Conservation (phyloP, 2,888 invertebrate species). For the Heteromurus nitidus region DNA sequence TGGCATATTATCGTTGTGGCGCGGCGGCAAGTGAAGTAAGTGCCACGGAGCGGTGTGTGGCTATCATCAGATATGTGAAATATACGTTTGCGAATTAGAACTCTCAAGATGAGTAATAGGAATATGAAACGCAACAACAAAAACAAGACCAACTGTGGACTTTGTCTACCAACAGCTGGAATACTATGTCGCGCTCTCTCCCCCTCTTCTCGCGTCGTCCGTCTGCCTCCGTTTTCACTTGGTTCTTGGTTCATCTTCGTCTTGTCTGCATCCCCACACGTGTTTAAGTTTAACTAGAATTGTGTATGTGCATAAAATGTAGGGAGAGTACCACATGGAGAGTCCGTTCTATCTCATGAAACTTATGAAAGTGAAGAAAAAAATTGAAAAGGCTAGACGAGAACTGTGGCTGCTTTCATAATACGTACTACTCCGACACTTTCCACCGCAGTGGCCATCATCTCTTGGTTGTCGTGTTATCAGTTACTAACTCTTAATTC, state of each 20-base stretch:
- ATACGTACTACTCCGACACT: background rate
- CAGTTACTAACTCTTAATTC: conserved; percentile 40
- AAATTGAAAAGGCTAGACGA: background rate
- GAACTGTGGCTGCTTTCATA: background rate
- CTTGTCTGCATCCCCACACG: too few species aligned
- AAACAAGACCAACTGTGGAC: background rate
- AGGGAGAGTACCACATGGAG: background rate
- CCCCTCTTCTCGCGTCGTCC: background rate
- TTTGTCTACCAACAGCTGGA: too few species aligned
- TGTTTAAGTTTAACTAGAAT: background rate
- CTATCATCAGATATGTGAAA: conserved; percentile 21
- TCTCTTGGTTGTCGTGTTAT: background rate
- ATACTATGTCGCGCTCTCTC: background rate
- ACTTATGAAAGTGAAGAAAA: background rate
- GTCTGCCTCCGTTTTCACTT: conserved; percentile 2
- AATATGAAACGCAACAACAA: conserved; percentile 49
- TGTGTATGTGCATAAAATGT: background rate
- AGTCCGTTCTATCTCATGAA: background rate
- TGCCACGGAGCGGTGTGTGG: background rate
- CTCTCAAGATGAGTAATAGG: conserved; percentile 54
- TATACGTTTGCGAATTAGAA: conserved; percentile 44
- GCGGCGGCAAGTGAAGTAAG: background rate
- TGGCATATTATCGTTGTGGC: too few species aligned
- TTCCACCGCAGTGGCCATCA: conserved; percentile 31
- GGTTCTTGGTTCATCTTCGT: background rate